Evolutionary conservation across 2,113 vertebrate species (phyloP).

Genomic region (Ibidorhyncha struthersii): DNA sequence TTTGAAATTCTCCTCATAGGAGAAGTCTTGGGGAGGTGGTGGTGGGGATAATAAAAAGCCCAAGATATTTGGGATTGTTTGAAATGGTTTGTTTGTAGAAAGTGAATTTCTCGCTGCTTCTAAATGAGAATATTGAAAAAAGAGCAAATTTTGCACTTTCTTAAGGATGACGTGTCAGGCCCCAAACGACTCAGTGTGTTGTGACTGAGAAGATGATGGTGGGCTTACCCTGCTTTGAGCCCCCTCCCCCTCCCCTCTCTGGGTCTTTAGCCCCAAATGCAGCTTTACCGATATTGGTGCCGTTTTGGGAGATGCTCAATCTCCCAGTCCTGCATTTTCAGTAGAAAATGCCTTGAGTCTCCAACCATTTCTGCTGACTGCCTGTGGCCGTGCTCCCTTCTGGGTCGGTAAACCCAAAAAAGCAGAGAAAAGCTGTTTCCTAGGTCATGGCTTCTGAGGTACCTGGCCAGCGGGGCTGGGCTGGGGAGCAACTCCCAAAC

Average conservation of each 20-base stretch:
- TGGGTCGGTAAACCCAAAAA: neutral
- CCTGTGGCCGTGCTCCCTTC: rapidly evolving
- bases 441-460: neutral
- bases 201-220: neutral
- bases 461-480: neutral
- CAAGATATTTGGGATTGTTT: neutral
- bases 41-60: neutral
- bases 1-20: constrained; percentile 32
- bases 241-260: neutral
- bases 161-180: neutral
- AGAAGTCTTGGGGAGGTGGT: neutral
- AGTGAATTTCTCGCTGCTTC: neutral
- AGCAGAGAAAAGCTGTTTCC: neutral
- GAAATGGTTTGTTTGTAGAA: neutral
- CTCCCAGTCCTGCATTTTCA: neutral
- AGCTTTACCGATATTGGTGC: neutral
- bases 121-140: neutral
- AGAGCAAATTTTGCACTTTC: neutral
- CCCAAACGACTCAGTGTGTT: neutral
- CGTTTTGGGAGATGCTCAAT: neutral
- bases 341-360: neutral
- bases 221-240: neutral
- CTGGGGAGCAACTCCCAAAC: neutral
- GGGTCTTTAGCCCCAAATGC: neutral
- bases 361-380: neutral